Base-by-base conservation (phyloP, 2,113 vertebrate genomes). In the Glaucidium brasilianum region DNA sequence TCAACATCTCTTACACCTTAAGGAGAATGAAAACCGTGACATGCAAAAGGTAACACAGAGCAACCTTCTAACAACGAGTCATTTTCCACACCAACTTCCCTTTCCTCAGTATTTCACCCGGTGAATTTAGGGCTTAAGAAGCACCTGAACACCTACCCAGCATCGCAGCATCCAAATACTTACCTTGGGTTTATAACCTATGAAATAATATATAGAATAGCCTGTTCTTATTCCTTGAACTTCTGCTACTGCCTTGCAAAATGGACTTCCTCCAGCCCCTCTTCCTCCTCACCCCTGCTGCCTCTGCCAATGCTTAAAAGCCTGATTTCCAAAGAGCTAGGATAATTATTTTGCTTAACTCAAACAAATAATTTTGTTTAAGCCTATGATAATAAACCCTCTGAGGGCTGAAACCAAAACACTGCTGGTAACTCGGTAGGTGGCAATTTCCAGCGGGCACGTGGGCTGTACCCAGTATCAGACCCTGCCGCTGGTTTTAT, bases 381-480 rank as follows among this genome's bases (percentile, higher is more conserved):
- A 80, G 60, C 34, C 82, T 27, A 2, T 2, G 20, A 39, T 3
- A 14, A 45, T 3, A 45, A 75, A 43, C 34, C 71, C 92, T 66
- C 37, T 0, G 16, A 52, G 71, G 39, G 18, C 10, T 53, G 69
- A 5, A 29, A 27, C 21, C 3, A 1, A 64, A 45, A 12, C 41
- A 3, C 49, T 6, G 49, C 69, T 12, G 69, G 49, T 12, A 4
- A 15, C 71, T n/a, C 29, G 0, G 69, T 1, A 23, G 63, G 75
- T 25, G 69, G 39, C 75, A 18, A 21, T 43, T 59, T 26, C 58
- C 69, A 64, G 34, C 1, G 11, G 82, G 68, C 47, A 14, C 8
- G 2, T 6, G 47, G 45, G 26, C 30, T 16, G 3, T 9, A 3
- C 17, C 21, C 3, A 0, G 5, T 4, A 3, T 4, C 45, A 11